Base-by-base conservation (phyloP, 2,797 vertebrate genomes). In the Setipinna tenuifilis region DNA sequence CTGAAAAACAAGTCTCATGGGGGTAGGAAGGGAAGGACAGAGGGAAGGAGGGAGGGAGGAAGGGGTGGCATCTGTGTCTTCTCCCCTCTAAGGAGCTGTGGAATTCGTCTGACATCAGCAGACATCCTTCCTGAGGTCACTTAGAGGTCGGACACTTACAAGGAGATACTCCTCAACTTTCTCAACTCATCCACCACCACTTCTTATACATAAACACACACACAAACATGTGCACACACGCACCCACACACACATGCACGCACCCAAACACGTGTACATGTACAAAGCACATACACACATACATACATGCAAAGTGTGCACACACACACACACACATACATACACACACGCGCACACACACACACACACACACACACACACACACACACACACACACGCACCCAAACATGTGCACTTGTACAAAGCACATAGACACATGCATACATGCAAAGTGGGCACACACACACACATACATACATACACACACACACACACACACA, bases 41-140 rank as follows among this genome's bases (percentile, higher is more conserved):
- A 12, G 57, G 57, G 17, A 2, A 16, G 57, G 57, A 17, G 57
- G 3, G 58, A 5, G 58, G 68, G 16, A 16, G 28, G 28, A 31
- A 28, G 28, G 28, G 62, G 25, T 3, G 23, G 62, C 14, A n/a
- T 71, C 25, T 71, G 62, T 28, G 62, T 68, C n/a, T 86, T 85
- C 84, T 87, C 87, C 91, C 85, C 83, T 81, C 90, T 57, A 25
- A 31, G 86, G 80, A 88, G 85, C 71, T 59, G 90, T 89, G 87
- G 90, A 91, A 41, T 86, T 82, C 88, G 87, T 88, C 87, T 87
- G 91, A 91, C 92, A 90, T 91, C 87, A 88, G 86, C 84, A 83
- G 83, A 87, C 88, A 93, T 90, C 91, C 71, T 91, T 90, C 88
- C 90, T 84, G 82, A 58, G 91, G 91, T 91, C 87, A 90, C 71